phyloP scores from a whole-genome alignment of 2,888 invertebrate species.

The Cenopis cana region DNA sequence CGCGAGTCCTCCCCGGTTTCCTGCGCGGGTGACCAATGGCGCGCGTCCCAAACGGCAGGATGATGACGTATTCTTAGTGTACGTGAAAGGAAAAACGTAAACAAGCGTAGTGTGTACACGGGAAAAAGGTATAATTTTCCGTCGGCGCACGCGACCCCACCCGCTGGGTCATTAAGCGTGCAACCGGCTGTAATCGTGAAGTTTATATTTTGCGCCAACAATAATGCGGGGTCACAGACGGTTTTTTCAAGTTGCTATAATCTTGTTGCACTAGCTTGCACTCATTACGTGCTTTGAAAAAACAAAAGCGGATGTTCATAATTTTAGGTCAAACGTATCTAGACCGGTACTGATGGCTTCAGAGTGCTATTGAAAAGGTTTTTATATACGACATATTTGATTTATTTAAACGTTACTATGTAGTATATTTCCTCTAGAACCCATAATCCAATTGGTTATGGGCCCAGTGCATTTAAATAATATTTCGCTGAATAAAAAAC shows the following conservation, averaged over 20 bases:
- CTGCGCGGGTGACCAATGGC: slow-evolving; percentile 78
- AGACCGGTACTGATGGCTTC: too few species aligned
- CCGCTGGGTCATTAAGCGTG: slow-evolving; percentile 41
- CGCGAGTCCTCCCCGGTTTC: slow-evolving; percentile 73
- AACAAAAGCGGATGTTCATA: too few species aligned
- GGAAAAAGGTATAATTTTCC: slow-evolving; percentile 58
- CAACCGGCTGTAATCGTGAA: slow-evolving; percentile 42
- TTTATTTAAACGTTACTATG: too few species aligned
- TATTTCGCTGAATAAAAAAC: too few species aligned
- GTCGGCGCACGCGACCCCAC: slow-evolving; percentile 24
- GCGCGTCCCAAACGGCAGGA: slow-evolving; percentile 82
- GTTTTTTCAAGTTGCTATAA: slow-evolving; percentile 1
- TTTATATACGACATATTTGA: too few species aligned
- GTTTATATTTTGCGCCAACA: slow-evolving; percentile 23
- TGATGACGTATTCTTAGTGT: slow-evolving; percentile 82
- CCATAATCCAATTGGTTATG: too few species aligned
- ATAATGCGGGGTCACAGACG: slow-evolving; percentile 25
- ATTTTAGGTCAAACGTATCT: too few species aligned
- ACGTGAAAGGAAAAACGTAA: slow-evolving; percentile 83
- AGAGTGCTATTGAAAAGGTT: too few species aligned
- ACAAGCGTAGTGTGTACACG: slow-evolving; percentile 70
- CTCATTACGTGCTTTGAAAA: too few species aligned
- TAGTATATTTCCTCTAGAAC: too few species aligned
- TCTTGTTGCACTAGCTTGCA: neutral
- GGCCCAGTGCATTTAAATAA: too few species aligned